Conservation (phyloP, 2,888 invertebrate genomes). For the Papilio demoleus region DNA sequence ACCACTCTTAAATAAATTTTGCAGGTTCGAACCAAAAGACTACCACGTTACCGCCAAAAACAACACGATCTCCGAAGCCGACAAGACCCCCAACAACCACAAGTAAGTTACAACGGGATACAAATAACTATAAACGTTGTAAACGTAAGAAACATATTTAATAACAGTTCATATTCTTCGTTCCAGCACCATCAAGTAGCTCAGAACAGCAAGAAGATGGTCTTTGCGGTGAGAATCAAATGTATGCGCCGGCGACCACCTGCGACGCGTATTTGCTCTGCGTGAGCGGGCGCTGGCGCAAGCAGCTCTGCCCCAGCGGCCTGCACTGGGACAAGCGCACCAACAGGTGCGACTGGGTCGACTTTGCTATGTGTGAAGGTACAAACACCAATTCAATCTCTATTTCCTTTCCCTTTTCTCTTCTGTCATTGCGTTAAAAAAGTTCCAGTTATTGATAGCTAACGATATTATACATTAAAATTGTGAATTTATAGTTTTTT, state of each 20-base stretch:
- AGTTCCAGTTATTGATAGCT: neutral
- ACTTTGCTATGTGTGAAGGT: slow-evolving; percentile 87
- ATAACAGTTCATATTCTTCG: neutral
- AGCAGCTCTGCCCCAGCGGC: slow-evolving; percentile 90
- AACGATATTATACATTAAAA: too few species aligned
- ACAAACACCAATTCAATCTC: slow-evolving; percentile 35
- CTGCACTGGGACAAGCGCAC: slow-evolving; percentile 90
- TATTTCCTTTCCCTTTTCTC: neutral
- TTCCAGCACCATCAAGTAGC: slow-evolving; percentile 45
- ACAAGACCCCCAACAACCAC: slow-evolving; percentile 51
- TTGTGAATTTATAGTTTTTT: too few species aligned
- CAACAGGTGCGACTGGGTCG: slow-evolving; percentile 91
- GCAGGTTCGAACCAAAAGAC: slow-evolving; percentile 53
- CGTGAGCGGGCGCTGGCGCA: slow-evolving; percentile 86
- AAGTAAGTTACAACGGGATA: slow-evolving; percentile 83
- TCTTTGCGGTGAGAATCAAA: slow-evolving; percentile 56
- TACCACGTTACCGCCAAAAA: slow-evolving; percentile 60
- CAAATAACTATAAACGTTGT: too few species aligned
- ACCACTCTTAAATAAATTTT: neutral
- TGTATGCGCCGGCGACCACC: slow-evolving; percentile 83
- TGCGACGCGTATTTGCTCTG: slow-evolving; percentile 91
- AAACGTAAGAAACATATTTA: too few species aligned
- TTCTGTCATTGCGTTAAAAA: neutral
- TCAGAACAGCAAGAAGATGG: slow-evolving; percentile 54
- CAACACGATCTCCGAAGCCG: slow-evolving; percentile 59